Evolutionary conservation across 2,797 vertebrate species (phyloP).

Genomic region (Taenioides sp.): DNA sequence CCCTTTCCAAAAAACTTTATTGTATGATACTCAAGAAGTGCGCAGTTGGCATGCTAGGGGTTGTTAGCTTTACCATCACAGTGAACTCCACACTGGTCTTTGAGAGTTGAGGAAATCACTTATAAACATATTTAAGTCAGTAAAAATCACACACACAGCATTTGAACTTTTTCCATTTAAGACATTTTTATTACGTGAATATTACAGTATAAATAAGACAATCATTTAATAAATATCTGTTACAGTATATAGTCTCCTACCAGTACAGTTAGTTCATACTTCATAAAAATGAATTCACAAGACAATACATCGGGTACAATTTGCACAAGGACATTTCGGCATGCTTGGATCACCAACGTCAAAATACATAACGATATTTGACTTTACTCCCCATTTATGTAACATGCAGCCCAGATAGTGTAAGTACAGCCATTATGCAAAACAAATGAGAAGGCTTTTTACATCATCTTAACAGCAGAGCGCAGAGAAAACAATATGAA

Average conservation of each 20-base stretch:
- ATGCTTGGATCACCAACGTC: constrained; percentile 4
- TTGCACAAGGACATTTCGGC: neutral
- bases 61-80: too few species aligned
- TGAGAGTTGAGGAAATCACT: too few species aligned
- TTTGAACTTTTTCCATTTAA: neutral
- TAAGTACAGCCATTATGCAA: neutral
- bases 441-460: neutral
- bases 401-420: neutral
- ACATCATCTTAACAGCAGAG: neutral
- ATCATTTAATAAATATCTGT: constrained; percentile 22
- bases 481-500: too few species aligned
- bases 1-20: too few species aligned
- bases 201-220: constrained; percentile 51
- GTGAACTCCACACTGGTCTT: too few species aligned
- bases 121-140: too few species aligned
- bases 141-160: too few species aligned
- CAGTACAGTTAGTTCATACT: neutral
- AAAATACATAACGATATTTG: neutral
- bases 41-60: too few species aligned
- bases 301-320: neutral
- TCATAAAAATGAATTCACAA: neutral
- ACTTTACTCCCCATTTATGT: neutral
- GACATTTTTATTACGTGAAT: constrained; percentile 50
- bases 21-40: too few species aligned
- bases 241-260: constrained; percentile 7